Conservation (phyloP, 2,888 invertebrate genomes). For the Pyrgus malvae region DNA sequence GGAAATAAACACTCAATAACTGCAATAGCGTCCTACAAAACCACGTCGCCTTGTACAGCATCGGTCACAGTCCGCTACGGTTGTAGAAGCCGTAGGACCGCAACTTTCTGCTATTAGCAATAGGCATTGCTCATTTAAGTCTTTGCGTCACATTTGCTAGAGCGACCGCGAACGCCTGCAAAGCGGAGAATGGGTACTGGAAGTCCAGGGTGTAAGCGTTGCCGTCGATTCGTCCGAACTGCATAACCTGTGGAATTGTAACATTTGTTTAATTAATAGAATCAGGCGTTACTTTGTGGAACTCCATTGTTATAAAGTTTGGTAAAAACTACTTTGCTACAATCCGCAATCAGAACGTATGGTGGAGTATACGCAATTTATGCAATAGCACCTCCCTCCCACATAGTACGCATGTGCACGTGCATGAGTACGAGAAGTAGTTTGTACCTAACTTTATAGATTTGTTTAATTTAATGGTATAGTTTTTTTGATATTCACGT, state of each 20-base stretch:
- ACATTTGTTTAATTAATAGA: too few relatives aligned
- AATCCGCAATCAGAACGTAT: too few relatives aligned
- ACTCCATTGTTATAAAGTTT: too few relatives aligned
- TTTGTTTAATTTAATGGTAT: too few relatives aligned
- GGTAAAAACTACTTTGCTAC: too few relatives aligned
- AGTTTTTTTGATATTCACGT: too few relatives aligned
- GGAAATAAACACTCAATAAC: conserved; percentile 15
- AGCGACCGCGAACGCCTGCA: conserved; percentile 99
- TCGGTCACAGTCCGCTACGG: conserved; percentile 36
- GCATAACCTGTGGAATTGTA: conserved; percentile 92
- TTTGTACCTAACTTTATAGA: too few relatives aligned
- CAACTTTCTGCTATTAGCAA: conserved; percentile 39
- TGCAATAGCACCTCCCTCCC: too few relatives aligned
- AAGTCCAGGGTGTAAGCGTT: conserved; percentile 99
- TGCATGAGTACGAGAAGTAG: too few relatives aligned
- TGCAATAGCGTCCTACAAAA: conserved; percentile 22
- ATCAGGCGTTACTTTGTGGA: too few relatives aligned
- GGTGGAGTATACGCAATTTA: too few relatives aligned
- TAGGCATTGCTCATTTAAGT: conserved; percentile 85
- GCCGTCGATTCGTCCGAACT: conserved; percentile 98
- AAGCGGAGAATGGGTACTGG: conserved; percentile 98
- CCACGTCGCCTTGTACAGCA: conserved; percentile 23
- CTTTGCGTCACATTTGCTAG: conserved; percentile 97
- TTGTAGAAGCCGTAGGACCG: conserved; percentile 42
- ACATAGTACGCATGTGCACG: too few relatives aligned